Percentiles rank a stretch among this genome's conserved stretches.
phyloP scores from a whole-genome alignment of 2,797 vertebrate genomes.

The Semaprochilodus insignis region DNA sequence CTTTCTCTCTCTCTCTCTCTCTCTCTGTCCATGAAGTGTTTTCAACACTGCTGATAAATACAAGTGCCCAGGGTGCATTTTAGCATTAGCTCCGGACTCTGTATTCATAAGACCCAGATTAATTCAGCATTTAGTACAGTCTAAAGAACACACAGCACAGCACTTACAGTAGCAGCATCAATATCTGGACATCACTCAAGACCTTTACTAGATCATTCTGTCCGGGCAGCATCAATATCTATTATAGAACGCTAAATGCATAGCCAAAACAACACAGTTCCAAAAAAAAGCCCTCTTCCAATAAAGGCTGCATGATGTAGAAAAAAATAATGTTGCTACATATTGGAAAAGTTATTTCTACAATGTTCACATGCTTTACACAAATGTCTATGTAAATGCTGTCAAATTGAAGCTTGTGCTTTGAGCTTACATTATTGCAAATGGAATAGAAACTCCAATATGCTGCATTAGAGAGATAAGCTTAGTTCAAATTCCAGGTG shows the following conservation, averaged over 20 bases:
- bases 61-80: constrained; percentile 44
- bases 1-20: not conserved
- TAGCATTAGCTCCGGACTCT: constrained; percentile 20
- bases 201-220: not conserved
- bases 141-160: not conserved
- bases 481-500: too few species aligned
- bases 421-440: too few species aligned
- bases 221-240: constrained; percentile 2
- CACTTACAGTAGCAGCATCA: not conserved
- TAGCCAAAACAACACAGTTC: not conserved
- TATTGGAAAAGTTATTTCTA: too few species aligned
- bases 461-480: too few species aligned
- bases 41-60: constrained; percentile 24
- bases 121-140: constrained; percentile 10
- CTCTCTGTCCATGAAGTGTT: constrained; percentile 2
- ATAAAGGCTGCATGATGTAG: too few species aligned
- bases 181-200: not conserved
- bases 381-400: too few species aligned
- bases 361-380: too few species aligned
- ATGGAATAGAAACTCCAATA: too few species aligned
- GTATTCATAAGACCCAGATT: constrained; percentile 23
- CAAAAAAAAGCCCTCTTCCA: too few species aligned
- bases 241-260: not conserved
- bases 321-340: too few species aligned
- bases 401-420: too few species aligned